phyloP scores from a whole-genome alignment of 1,140 invertebrate genomes.

The Linepithema humile region DNA sequence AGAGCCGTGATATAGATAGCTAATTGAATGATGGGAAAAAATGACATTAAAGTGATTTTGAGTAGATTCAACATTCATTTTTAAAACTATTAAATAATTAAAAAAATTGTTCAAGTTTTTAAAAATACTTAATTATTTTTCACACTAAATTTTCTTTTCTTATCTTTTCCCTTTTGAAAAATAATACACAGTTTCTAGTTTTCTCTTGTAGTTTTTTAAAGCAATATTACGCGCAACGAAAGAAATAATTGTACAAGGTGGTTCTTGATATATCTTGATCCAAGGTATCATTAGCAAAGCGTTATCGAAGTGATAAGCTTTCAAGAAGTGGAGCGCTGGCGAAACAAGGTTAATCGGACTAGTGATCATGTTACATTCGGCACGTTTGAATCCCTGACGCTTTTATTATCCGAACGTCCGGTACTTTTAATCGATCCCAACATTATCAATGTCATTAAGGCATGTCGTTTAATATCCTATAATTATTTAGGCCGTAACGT shows the following conservation, averaged over 20 bases:
- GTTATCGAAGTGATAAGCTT: not conserved
- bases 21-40: not conserved
- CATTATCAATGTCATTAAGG: conserved; percentile 15
- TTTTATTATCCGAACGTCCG: not conserved
- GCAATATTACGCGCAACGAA: too few species aligned
- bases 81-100: too few species aligned
- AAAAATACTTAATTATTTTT: too few species aligned
- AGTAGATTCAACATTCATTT: not conserved
- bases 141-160: too few species aligned
- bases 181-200: too few species aligned
- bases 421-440: not conserved
- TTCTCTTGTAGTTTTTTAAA: too few species aligned
- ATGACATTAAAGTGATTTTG: not conserved
- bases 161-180: too few species aligned
- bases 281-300: not conserved
- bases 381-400: not conserved
- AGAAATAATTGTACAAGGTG: too few species aligned
- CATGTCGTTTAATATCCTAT: conserved; percentile 27
- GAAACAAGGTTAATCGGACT: not conserved
- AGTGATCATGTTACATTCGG: not conserved
- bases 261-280: not conserved
- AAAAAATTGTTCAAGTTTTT: too few species aligned
- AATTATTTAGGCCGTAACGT: conserved; percentile 27
- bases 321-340: not conserved
- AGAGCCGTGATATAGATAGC: not conserved